phyloP scores from a whole-genome alignment of 2,113 vertebrate species.

The Amblyornis subalaris region DNA sequence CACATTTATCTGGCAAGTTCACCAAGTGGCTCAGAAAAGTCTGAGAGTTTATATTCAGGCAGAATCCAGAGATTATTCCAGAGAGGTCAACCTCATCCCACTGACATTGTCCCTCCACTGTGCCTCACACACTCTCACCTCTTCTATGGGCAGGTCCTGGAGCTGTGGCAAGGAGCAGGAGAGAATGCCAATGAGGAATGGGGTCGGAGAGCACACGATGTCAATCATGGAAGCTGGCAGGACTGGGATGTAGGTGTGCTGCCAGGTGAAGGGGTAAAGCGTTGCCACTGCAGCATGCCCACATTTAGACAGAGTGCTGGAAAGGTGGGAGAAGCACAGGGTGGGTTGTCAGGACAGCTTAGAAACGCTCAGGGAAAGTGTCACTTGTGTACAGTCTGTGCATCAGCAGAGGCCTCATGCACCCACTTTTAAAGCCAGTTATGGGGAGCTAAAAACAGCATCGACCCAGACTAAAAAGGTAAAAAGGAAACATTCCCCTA shows the following conservation, averaged over 20 bases:
- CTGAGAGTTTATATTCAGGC: background rate
- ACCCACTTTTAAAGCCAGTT: background rate
- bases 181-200: slow-evolving; percentile 92
- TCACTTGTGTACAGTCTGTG: background rate
- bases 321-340: slow-evolving; percentile 35
- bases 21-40: background rate
- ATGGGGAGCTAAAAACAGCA: background rate
- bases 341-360: background rate
- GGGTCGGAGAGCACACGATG: slow-evolving; percentile 95
- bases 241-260: slow-evolving; percentile 96
- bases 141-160: slow-evolving; percentile 91
- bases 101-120: background rate
- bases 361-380: background rate
- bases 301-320: slow-evolving; percentile 90
- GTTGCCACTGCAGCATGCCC: slow-evolving; percentile 89
- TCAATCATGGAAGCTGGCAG: slow-evolving; percentile 93
- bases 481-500: background rate
- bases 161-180: slow-evolving; percentile 86
- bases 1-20: background rate
- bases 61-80: background rate
- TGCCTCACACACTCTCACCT: slow-evolving; percentile 74
- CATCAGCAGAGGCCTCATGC: background rate
- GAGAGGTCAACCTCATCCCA: background rate
- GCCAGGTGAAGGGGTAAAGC: slow-evolving; percentile 97
- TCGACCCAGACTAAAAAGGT: background rate